Percentiles rank a stretch among this genome's conserved stretches.
Conservation (phyloP, 2,113 vertebrate species). For the Rhinolophus ferrumequinum region DNA sequence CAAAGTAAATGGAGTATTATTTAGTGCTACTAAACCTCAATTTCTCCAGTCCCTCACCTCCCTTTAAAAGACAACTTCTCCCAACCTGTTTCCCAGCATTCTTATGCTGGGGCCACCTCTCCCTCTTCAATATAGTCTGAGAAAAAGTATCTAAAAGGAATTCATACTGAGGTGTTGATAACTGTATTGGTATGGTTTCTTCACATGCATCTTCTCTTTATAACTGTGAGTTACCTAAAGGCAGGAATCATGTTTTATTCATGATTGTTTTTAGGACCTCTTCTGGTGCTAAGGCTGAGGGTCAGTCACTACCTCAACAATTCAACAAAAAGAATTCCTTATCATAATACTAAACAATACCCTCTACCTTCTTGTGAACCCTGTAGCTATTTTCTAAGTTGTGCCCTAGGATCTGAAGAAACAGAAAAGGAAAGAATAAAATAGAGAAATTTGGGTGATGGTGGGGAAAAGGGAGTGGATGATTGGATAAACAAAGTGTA, state of each 20-base stretch:
- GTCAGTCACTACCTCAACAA: background rate
- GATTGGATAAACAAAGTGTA: background rate
- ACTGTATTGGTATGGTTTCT: constrained; percentile 61
- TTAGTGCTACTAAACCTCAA: background rate
- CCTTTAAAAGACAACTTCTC: background rate
- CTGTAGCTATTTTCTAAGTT: constrained; percentile 14
- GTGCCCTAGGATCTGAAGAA: background rate
- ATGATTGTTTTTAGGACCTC: constrained; percentile 54
- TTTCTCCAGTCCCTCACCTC: background rate
- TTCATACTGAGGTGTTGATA: constrained; percentile 72
- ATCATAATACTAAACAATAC: background rate
- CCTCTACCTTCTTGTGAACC: background rate
- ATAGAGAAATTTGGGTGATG: background rate
- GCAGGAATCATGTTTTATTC: constrained; percentile 70
- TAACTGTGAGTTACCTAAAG: constrained; percentile 68
- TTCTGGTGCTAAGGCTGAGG: constrained; percentile 21
- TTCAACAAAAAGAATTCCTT: constrained; percentile 22
- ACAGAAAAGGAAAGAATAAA: background rate
- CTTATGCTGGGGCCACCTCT: background rate
- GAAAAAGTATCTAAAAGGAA: constrained; percentile 65
- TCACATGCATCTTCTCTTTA: constrained; percentile 38
- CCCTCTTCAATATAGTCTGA: constrained; percentile 46
- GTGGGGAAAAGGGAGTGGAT: background rate
- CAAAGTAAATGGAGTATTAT: background rate
- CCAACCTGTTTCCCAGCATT: background rate